Evolutionary conservation across 1,140 invertebrate genomes (phyloP).

Genomic region (Temnothorax nylanderi): DNA sequence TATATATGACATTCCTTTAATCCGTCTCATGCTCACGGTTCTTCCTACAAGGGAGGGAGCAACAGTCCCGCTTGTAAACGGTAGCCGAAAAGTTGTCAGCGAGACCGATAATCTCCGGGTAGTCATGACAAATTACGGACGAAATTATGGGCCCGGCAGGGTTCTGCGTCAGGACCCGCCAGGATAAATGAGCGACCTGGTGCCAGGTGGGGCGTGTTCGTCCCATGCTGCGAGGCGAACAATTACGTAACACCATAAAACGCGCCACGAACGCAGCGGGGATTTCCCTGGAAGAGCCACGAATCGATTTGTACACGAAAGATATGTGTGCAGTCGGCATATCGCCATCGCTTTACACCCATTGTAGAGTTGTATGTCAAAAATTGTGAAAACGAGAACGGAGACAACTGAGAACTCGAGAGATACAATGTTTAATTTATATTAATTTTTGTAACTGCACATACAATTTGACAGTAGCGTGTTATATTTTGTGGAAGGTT

Average conservation of each 20-base stretch:
- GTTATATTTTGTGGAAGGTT: not conserved
- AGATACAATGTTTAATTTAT: not conserved
- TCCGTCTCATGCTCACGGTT: constrained; percentile 37
- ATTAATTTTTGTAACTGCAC: not conserved
- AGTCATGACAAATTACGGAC: constrained; percentile 83
- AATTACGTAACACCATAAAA: constrained; percentile 78
- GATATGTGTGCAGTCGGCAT: constrained; percentile 18
- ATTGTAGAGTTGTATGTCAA: not conserved
- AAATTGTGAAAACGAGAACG: not conserved
- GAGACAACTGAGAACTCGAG: not conserved
- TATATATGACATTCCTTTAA: constrained; percentile 9
- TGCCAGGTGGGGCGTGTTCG: constrained; percentile 79
- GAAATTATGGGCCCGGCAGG: constrained; percentile 64
- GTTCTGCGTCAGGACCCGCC: constrained; percentile 36
- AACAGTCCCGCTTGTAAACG: constrained; percentile 58
- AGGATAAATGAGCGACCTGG: constrained; percentile 75
- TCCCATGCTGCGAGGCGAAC: constrained; percentile 76
- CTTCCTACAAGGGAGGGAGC: not conserved
- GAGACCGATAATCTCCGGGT: constrained; percentile 82
- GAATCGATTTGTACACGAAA: constrained; percentile 51
- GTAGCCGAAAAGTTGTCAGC: constrained; percentile 81
- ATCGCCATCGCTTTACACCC: not conserved
- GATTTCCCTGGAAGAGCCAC: constrained; percentile 26
- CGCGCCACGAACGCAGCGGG: constrained; percentile 70
- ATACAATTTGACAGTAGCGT: not conserved